Conservation (phyloP, 35 echinoderm and acorn worm genomes). For the Ophiothrix spiculata region DNA sequence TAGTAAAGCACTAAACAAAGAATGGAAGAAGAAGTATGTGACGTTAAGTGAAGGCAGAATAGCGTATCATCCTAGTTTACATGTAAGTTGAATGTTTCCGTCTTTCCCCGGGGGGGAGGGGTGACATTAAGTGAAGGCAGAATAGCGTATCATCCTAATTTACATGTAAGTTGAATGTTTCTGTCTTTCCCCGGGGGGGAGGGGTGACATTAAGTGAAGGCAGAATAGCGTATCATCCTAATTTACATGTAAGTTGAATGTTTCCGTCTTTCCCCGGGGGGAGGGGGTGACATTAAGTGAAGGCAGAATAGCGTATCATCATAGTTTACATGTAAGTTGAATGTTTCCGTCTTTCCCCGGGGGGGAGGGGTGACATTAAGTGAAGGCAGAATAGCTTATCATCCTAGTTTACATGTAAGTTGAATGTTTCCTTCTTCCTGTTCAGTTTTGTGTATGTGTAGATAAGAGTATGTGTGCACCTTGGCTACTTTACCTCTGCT, state of each 20-base stretch:
- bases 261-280: background rate
- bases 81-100: no score
- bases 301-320: no score
- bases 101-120: no score
- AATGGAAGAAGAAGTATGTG: slow-evolving; percentile 99
- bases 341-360: background rate
- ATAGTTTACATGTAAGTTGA: no score
- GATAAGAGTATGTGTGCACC: background rate
- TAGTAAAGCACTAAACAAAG: slow-evolving; percentile 95
- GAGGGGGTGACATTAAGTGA: background rate
- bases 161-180: slow-evolving; percentile 99
- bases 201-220: slow-evolving; percentile 94
- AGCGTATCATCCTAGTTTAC: slow-evolving; percentile 90
- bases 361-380: no score
- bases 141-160: slow-evolving; percentile 85
- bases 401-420: no score
- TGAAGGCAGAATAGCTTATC: no score
- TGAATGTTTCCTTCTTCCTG: no score
- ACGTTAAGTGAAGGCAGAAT: slow-evolving; percentile 86
- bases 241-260: slow-evolving; percentile 99
- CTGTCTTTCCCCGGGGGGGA: no score
- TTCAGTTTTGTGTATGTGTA: no score
- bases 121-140: slow-evolving; percentile 91
- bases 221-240: slow-evolving; percentile 86
- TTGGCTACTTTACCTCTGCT: background rate